phyloP scores from a whole-genome alignment of 2,797 vertebrate genomes.

The Harpagifer antarcticus region DNA sequence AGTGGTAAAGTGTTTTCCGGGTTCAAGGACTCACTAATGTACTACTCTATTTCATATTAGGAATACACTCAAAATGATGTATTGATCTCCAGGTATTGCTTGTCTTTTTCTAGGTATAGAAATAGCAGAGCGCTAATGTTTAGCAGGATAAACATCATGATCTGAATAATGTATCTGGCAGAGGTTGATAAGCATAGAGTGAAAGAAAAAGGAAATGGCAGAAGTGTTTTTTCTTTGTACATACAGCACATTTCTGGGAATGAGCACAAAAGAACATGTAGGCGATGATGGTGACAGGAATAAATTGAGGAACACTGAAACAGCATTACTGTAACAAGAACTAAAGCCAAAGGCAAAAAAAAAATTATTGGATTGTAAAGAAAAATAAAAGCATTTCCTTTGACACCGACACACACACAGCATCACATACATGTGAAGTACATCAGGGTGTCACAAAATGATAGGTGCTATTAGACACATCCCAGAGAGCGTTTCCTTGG shows the following conservation, averaged over 20 bases:
- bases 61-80: not conserved
- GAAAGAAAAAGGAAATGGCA: constrained; percentile 11
- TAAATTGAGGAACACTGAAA: constrained; percentile 12
- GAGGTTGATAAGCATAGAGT: constrained; percentile 41
- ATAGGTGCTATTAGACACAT: constrained; percentile 54
- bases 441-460: constrained; percentile 49
- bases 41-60: not conserved
- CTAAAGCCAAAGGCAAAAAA: constrained; percentile 27
- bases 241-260: constrained; percentile 8
- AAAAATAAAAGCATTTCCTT: constrained; percentile 33
- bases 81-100: constrained; percentile 12
- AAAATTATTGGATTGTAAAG: constrained; percentile 3
- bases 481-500: constrained; percentile 61
- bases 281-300: constrained; percentile 19
- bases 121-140: constrained; percentile 37
- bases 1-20: too few species aligned
- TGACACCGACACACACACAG: constrained; percentile 30
- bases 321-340: constrained; percentile 16
- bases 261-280: not conserved
- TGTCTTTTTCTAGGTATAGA: constrained; percentile 11
- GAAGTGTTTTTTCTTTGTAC: constrained; percentile 10
- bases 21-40: not conserved
- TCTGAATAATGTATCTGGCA: constrained; percentile 68
- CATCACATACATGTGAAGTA: constrained; percentile 21
- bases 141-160: constrained; percentile 26